Conservation (phyloP, 2,888 invertebrate genomes). For the Diogma glabrata region DNA sequence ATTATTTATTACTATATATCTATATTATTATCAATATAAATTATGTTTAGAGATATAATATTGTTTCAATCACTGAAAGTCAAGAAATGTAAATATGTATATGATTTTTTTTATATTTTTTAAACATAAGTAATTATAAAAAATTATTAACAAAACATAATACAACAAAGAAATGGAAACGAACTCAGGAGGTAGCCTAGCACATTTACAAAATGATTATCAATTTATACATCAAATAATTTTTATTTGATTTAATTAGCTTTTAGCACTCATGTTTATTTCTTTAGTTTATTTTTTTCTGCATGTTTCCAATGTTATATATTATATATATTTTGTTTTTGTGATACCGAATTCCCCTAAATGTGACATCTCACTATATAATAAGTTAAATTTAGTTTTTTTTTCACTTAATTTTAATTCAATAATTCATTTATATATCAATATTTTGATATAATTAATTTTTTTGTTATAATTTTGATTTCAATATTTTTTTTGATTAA, state of each 20-base stretch:
- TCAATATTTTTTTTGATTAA: constrained; percentile 21
- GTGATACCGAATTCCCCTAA: constrained; percentile 35
- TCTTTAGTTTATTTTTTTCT: constrained; percentile 12
- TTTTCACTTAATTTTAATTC: constrained; percentile 7
- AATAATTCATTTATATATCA: constrained; percentile 9
- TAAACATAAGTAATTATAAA: constrained; percentile 8
- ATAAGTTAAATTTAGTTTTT: constrained; percentile 8
- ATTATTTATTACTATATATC: neutral
- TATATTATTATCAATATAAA: too few species aligned
- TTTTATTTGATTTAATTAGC: constrained; percentile 11
- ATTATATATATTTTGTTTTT: constrained; percentile 21
- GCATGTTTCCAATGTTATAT: constrained; percentile 16
- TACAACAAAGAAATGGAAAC: constrained; percentile 11
- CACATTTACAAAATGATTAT: constrained; percentile 10
- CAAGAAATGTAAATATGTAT: constrained; percentile 9
- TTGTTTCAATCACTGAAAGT: constrained; percentile 8
- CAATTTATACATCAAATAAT: constrained; percentile 2
- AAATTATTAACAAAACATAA: constrained; percentile 9
- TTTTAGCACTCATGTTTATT: constrained; percentile 14
- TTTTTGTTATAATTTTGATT: neutral
- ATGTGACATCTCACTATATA: constrained; percentile 36
- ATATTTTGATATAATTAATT: constrained; percentile 4
- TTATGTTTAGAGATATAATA: constrained; percentile 7
- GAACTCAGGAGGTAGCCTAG: constrained; percentile 12
- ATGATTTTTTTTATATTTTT: constrained; percentile 9